phyloP scores from a whole-genome alignment of 2,797 vertebrate species.

The Hippopotamyrus pictus region DNA sequence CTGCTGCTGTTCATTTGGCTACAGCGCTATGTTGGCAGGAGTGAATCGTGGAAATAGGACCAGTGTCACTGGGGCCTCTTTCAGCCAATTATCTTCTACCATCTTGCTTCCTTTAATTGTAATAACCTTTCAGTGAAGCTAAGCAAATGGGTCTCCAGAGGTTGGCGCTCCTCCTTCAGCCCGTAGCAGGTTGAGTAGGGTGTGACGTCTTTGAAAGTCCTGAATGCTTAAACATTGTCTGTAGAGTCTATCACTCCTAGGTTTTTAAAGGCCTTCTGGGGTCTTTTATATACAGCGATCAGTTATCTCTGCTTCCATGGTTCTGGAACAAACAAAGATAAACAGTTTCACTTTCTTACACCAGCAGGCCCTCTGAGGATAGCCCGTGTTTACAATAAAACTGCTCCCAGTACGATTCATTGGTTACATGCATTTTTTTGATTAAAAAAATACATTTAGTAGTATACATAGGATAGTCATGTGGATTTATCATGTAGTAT shows the following conservation, averaged over 20 bases:
- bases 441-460: not conserved
- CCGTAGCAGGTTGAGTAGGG: not conserved
- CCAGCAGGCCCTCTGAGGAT: not conserved
- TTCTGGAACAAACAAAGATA: conserved; percentile 1
- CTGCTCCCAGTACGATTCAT: not conserved
- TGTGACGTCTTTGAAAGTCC: not conserved
- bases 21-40: not conserved
- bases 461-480: not conserved
- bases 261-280: not conserved
- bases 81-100: not conserved
- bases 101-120: not conserved
- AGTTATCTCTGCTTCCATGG: not conserved
- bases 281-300: not conserved
- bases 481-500: not conserved
- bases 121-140: not conserved
- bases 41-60: not conserved
- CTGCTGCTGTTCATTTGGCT: not conserved
- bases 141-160: not conserved
- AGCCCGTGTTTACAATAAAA: not conserved
- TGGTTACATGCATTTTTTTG: not conserved
- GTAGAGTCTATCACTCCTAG: not conserved
- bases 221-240: not conserved
- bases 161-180: not conserved
- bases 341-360: not conserved
- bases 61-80: not conserved